Evolutionary conservation across 2,113 vertebrate genomes (phyloP).

Genomic region (Beaufortia kweichowensis): DNA sequence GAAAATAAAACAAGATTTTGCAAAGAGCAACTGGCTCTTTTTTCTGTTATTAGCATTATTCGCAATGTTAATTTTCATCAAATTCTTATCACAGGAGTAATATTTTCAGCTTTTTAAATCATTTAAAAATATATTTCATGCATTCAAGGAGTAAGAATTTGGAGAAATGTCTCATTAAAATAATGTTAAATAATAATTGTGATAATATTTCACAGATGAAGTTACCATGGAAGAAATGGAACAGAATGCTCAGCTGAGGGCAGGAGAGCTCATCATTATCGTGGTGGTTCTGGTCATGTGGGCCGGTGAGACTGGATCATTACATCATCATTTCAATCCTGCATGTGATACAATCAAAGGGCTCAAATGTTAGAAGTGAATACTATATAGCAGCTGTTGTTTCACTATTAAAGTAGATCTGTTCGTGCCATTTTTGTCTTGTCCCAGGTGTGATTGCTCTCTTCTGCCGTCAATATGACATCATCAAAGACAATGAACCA

Average conservation of each 20-base stretch:
- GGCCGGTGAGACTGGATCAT: slow-evolving; percentile 82
- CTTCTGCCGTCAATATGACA: slow-evolving; percentile 96
- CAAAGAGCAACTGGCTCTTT: no score
- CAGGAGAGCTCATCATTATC: slow-evolving; percentile 91
- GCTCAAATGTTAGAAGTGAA: not conserved
- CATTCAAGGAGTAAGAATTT: no score
- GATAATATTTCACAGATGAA: slow-evolving; percentile 78
- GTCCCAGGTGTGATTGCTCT: slow-evolving; percentile 45
- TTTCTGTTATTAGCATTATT: not conserved
- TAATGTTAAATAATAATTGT: not conserved
- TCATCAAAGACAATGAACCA: slow-evolving; percentile 97
- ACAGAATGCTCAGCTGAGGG: slow-evolving; percentile 82
- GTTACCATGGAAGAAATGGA: slow-evolving; percentile 94
- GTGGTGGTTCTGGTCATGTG: slow-evolving; percentile 95
- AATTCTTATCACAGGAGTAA: no score
- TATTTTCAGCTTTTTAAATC: no score
- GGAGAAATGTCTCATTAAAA: no score
- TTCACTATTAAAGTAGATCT: not conserved
- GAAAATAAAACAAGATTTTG: not conserved
- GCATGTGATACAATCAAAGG: not conserved
- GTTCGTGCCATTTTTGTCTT: not conserved
- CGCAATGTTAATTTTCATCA: no score
- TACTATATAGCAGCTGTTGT: no score
- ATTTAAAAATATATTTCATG: no score
- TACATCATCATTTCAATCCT: not conserved